Conservation (phyloP, 2,113 vertebrate genomes). For the Vireo altiloquus region DNA sequence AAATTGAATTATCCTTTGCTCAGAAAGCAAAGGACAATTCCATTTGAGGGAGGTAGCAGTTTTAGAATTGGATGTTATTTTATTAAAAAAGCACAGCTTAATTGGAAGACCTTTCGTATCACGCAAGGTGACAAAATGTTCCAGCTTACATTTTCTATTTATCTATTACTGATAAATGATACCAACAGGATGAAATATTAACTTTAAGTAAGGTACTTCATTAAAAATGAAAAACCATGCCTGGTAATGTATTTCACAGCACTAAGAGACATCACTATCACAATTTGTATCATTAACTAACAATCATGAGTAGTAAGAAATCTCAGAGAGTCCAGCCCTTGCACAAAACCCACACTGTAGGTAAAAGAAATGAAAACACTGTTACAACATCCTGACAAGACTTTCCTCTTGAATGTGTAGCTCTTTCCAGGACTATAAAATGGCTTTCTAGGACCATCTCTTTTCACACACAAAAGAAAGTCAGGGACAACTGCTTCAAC, state of each 20-base stretch:
- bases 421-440: not conserved
- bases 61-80: not conserved
- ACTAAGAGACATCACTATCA: not conserved
- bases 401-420: not conserved
- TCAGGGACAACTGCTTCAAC: not conserved
- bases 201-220: not conserved
- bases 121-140: not conserved
- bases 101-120: not conserved
- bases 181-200: not conserved
- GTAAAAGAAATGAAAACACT: constrained; percentile 21
- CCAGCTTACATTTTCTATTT: not conserved
- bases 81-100: not conserved
- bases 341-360: not conserved
- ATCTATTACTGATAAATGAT: not conserved
- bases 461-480: not conserved
- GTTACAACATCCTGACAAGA: not conserved
- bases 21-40: not conserved
- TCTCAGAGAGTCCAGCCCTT: not conserved
- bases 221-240: not conserved
- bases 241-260: not conserved
- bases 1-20: not conserved
- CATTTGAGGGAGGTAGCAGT: not conserved
- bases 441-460: not conserved
- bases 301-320: accelerated
- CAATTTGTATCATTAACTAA: not conserved